Evolutionary conservation across 2,888 invertebrate species (phyloP).

Genomic region (Acanthosepion pharaonis): DNA sequence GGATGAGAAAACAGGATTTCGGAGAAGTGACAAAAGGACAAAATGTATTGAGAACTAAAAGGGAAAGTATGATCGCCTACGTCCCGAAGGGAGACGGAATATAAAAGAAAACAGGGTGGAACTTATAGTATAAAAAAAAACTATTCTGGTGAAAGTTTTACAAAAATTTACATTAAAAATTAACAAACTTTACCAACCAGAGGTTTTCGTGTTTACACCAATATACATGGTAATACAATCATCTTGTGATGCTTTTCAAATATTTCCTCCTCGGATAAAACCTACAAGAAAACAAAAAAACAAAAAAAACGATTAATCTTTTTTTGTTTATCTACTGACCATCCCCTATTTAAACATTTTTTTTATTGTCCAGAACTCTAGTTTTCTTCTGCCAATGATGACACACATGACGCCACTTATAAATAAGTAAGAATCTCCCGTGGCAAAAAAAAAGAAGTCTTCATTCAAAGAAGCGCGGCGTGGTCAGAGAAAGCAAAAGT

Average conservation of each 20-base stretch:
- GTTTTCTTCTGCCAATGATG: neutral
- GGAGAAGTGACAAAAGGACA: no score
- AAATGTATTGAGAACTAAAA: no score
- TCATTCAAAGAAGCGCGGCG: neutral
- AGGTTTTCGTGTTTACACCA: neutral
- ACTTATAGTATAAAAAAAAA: no score
- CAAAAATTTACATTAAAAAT: neutral
- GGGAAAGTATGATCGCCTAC: no score
- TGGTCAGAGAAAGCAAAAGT: no score
- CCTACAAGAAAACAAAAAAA: neutral
- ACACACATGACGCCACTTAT: neutral
- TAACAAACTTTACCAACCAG: neutral
- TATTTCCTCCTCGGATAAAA: neutral
- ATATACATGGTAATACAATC: neutral
- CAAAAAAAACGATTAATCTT: neutral
- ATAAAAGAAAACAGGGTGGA: no score
- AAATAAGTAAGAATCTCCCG: neutral
- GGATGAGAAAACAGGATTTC: no score
- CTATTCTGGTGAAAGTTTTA: no score
- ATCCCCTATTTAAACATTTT: neutral
- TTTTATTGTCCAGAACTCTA: neutral
- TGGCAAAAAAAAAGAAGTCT: neutral
- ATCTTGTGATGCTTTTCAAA: no score
- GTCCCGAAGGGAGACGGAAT: no score
- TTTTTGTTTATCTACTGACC: neutral